A percentile compares a stretch with the other conserved stretches of the same genome.
Evolutionary conservation across 2,113 vertebrate genomes (phyloP).

Genomic region (Canis aureus): DNA sequence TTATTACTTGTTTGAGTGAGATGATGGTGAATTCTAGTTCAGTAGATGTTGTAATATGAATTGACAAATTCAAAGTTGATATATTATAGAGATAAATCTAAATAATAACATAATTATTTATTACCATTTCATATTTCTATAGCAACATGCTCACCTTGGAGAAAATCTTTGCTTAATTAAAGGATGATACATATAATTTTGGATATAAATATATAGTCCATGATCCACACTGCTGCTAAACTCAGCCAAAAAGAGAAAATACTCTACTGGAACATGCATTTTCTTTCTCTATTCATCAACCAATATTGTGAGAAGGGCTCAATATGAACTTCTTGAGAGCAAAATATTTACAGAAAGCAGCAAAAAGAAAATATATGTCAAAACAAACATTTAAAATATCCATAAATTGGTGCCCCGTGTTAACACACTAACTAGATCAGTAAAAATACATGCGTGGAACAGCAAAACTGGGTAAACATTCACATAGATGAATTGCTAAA

Average conservation of each 20-base stretch:
- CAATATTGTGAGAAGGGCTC: not conserved
- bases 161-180: not conserved
- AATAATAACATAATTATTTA: conserved; percentile 4
- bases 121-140: not conserved
- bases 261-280: not conserved
- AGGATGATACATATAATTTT: not conserved
- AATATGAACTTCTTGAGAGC: not conserved
- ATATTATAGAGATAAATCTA: not conserved
- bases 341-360: not conserved
- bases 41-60: not conserved
- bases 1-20: not conserved
- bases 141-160: not conserved
- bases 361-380: conserved; percentile 5
- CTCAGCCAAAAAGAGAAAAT: not conserved
- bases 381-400: not conserved
- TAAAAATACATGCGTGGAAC: not conserved
- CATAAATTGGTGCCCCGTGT: not conserved
- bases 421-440: not conserved
- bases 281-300: not conserved
- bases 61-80: not conserved
- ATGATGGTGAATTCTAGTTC: not conserved
- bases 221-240: not conserved
- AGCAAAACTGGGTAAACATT: not conserved
- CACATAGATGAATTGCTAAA: not conserved
- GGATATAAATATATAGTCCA: not conserved